Evolutionary conservation across 2,888 invertebrate genomes (phyloP).

Genomic region (Diachrysia chrysitis): DNA sequence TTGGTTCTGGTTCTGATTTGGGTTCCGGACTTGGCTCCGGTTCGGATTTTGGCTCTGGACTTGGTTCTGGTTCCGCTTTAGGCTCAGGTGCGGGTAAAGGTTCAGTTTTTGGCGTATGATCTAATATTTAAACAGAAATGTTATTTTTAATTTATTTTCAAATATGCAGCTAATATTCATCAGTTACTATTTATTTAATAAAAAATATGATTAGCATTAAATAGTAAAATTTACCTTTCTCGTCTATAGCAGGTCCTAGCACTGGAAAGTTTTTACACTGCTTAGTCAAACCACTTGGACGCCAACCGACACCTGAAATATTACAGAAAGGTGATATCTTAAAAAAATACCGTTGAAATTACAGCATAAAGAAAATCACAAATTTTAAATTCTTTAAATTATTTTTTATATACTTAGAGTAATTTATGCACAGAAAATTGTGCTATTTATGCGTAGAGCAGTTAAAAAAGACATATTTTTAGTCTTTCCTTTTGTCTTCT

Average conservation of each 20-base stretch:
- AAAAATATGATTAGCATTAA: background rate
- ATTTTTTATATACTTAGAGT: too few relatives aligned
- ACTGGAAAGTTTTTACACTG: conserved; percentile 95
- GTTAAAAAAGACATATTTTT: too few relatives aligned
- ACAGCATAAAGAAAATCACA: too few relatives aligned
- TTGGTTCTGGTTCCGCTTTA: conserved; percentile 34
- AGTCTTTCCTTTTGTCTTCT: too few relatives aligned
- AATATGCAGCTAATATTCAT: background rate
- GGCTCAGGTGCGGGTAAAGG: conserved; percentile 51
- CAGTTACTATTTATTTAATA: background rate
- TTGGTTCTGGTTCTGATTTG: conserved; percentile 46
- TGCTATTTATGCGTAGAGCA: too few relatives aligned
- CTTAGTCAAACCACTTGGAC: conserved; percentile 93
- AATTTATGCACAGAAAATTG: too few relatives aligned
- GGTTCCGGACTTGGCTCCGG: conserved; percentile 52
- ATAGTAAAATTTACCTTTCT: conserved; percentile 66
- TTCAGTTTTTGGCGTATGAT: conserved; percentile 63
- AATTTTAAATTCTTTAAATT: too few relatives aligned
- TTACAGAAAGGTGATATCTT: too few relatives aligned
- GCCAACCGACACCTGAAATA: conserved; percentile 95
- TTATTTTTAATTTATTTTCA: too few relatives aligned
- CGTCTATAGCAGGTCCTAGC: conserved; percentile 74
- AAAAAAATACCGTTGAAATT: too few relatives aligned
- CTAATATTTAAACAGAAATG: background rate
- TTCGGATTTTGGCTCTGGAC: conserved; percentile 36